These are phyloP conservation scores for Centroberyx gerrardi DNA, from an alignment of 2,797 vertebrate species.

Conservation along the genomic window DNA sequence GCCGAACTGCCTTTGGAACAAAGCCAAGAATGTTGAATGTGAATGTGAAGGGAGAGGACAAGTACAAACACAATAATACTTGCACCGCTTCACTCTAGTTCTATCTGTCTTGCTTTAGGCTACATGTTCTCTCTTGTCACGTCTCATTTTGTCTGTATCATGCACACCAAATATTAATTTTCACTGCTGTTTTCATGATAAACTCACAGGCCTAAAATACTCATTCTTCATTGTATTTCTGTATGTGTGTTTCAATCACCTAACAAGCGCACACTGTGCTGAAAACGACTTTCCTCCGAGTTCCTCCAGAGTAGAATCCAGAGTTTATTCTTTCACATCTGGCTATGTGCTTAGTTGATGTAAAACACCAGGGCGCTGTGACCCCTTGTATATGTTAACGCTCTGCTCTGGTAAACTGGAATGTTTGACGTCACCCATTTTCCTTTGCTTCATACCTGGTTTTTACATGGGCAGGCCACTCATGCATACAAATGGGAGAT, in stretches of 20 bases:
- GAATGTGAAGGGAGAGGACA: not conserved
- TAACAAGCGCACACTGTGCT: constrained; percentile 1
- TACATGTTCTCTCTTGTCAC: constrained; percentile 12
- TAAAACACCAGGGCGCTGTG: constrained; percentile 59
- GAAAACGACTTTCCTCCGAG: constrained; percentile 16
- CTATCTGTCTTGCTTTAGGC: not conserved
- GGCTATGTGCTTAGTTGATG: constrained; percentile 60
- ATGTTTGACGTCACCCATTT: constrained; percentile 64
- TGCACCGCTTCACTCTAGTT: not conserved
- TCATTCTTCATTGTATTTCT: not conserved
- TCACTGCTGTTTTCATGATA: constrained; percentile 4
- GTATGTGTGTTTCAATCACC: constrained; percentile 13
- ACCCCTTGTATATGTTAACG: constrained; percentile 70
- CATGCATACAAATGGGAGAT: not conserved
- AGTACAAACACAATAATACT: not conserved
- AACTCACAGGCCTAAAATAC: not conserved
- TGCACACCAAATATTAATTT: not conserved
- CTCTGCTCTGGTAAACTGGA: constrained; percentile 59
- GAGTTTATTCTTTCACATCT: constrained; percentile 73
- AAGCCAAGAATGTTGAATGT: constrained; percentile 2
- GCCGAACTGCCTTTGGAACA: not conserved
- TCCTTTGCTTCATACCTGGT: constrained; percentile 31
- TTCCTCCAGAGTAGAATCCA: constrained; percentile 24
- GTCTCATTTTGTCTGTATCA: not conserved
- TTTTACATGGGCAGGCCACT: not conserved